Conservation (phyloP, 2,113 vertebrate species). For the Tyrannus savana region DNA sequence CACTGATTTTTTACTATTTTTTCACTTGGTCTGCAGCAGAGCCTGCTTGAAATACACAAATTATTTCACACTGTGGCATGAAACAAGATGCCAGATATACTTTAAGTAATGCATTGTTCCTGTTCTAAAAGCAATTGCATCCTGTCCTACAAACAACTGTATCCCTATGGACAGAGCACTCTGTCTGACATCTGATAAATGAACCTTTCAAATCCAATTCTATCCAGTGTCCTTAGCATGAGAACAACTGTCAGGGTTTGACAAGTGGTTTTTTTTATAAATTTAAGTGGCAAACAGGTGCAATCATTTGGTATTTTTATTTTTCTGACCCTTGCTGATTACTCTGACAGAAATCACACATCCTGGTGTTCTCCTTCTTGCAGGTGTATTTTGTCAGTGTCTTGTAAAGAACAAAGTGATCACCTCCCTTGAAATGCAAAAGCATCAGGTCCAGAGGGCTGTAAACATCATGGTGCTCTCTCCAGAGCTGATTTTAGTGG, state of each 20-base stretch:
- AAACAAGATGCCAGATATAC: neutral
- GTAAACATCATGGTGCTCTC: rapidly evolving
- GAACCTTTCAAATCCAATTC: neutral
- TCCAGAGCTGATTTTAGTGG: neutral
- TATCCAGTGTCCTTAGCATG: neutral
- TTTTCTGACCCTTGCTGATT: neutral
- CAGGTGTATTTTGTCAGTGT: neutral
- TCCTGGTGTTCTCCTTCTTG: neutral
- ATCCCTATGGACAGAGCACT: neutral
- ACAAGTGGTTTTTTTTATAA: neutral
- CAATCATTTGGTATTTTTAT: neutral
- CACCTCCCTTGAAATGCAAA: neutral
- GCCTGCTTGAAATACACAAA: neutral
- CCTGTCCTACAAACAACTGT: too few species aligned
- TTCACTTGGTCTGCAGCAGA: neutral
- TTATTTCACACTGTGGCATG: neutral
- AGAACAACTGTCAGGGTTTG: neutral
- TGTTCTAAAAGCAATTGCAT: neutral
- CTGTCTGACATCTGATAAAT: neutral
- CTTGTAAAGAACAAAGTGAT: neutral
- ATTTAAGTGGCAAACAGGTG: neutral
- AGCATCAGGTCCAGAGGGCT: neutral
- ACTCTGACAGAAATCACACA: neutral
- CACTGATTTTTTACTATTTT: neutral
- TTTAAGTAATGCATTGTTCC: neutral